These are phyloP conservation scores for Callyntrura sp. DNA, from an alignment of 2,888 invertebrate species.

Conservation along the genomic window DNA sequence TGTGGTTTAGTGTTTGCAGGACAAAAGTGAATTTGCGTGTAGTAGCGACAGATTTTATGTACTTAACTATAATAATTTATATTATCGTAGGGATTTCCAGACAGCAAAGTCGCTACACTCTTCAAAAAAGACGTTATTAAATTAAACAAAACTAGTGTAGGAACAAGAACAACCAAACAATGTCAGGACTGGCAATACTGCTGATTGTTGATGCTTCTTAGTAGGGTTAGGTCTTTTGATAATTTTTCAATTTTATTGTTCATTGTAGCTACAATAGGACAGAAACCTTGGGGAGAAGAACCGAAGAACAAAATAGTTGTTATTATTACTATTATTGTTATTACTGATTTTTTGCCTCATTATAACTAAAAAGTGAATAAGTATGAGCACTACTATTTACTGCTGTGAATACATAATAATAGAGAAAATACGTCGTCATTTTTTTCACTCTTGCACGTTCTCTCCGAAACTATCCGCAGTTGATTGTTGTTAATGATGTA, in stretches of 20 bases:
- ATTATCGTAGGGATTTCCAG: not conserved
- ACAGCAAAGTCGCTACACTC: not conserved
- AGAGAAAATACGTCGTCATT: not conserved
- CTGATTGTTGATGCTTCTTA: conserved; percentile 3
- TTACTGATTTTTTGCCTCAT: not conserved
- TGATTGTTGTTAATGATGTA: not conserved
- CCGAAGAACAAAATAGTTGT: not conserved
- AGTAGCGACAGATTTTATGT: conserved; percentile 20
- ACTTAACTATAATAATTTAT: conserved; percentile 18
- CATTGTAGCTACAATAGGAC: not conserved
- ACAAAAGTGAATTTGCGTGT: not conserved
- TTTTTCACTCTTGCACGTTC: not conserved
- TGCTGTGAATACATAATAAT: not conserved
- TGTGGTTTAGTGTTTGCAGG: conserved; percentile 15
- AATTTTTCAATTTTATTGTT: conserved; percentile 48
- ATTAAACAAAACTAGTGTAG: not conserved
- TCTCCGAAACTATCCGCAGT: not conserved
- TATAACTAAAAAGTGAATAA: not conserved
- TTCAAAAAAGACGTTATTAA: conserved; percentile 56
- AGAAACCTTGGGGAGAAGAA: not conserved
- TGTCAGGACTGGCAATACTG: conserved; percentile 2
- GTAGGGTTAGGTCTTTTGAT: conserved; percentile 1
- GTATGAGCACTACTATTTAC: not conserved
- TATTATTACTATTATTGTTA: not conserved
- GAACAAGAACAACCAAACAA: not conserved